These are phyloP conservation scores for Trichonephila clavipes DNA, from an alignment of 1,140 invertebrate species.

Conservation along the genomic window DNA sequence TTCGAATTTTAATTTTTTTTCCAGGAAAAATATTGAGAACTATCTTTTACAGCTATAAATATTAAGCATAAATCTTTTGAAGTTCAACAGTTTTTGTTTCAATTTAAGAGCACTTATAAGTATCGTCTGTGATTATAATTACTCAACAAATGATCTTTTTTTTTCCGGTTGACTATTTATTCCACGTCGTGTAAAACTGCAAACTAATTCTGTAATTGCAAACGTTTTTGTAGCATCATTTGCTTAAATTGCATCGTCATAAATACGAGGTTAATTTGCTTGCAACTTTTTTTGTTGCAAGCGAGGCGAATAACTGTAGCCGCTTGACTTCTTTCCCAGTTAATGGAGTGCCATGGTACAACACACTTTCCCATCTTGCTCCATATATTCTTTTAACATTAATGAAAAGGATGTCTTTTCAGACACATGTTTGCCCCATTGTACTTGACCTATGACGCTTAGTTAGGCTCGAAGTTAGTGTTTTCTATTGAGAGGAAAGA, in stretches of 20 bases:
- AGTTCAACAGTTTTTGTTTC: too few species aligned
- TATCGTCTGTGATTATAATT: too few species aligned
- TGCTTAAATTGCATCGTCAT: background rate
- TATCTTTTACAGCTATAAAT: too few species aligned
- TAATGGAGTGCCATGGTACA: constrained; percentile 19
- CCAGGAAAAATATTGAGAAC: too few species aligned
- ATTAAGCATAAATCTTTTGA: too few species aligned
- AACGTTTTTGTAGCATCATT: background rate
- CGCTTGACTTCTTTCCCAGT: background rate
- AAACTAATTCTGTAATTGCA: background rate
- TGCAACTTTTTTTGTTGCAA: constrained; percentile 1
- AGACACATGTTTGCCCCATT: background rate
- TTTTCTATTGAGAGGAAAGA: background rate
- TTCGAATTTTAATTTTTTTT: too few species aligned
- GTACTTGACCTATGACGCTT: constrained; percentile 17
- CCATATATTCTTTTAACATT: constrained; percentile 29
- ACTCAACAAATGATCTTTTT: too few species aligned
- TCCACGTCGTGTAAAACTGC: background rate
- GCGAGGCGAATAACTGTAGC: background rate
- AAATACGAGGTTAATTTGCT: background rate
- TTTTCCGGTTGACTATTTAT: background rate
- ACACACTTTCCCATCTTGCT: background rate
- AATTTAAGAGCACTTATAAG: too few species aligned
- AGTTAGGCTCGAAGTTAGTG: background rate
- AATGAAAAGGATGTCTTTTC: constrained; percentile 20